Base-by-base conservation (phyloP, 2,113 vertebrate species). In the Mugil cephalus region DNA sequence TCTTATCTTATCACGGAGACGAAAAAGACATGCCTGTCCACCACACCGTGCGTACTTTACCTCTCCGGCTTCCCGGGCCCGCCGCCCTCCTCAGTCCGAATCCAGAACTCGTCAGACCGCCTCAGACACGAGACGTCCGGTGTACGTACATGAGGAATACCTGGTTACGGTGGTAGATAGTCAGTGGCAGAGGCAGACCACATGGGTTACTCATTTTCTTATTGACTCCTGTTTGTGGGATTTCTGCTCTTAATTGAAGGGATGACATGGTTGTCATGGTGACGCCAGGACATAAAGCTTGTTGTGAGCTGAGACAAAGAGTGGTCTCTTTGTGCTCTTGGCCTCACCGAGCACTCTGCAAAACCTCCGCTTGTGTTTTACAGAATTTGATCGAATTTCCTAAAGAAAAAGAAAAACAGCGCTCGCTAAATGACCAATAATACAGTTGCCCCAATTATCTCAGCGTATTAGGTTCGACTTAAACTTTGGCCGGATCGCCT, bases 231-330 rank as follows among this genome's bases (percentile, higher is more conserved):
- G 69, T 90, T 88, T 82, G 78, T 86, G 58, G 75, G 74, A 86
- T 88, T 83, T 89, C 68, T 92, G 79, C 71, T 67, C 68, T 51
- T 89, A 91, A 92, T 90, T 90, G 81, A 93, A 89, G 74, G 82
- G 86, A 89, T 59, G 61, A 77, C 56, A 60, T 48, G 87, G 89
- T 93, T 92, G 89, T 91, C 90, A 92, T 93, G 90, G 92, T 90
- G 91, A 94, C 87, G 82, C 58, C 75, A 82, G 87, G 80, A 84
- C 89, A 89, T 92, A 85, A 87, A 87, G 88, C 88, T 83, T 87
- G 84, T 87, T 91, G 87, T 86, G 84, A 88, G 83, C 79, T 74
- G 85, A 87, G 61, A 81, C 43, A 67, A 60, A 86, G 82, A 88
- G 72, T 65, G 82, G 74, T 80, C 61, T 69, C 78, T 87, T 75